phyloP scores from a whole-genome alignment of 2,888 invertebrate species.

The Drosophila mettleri region DNA sequence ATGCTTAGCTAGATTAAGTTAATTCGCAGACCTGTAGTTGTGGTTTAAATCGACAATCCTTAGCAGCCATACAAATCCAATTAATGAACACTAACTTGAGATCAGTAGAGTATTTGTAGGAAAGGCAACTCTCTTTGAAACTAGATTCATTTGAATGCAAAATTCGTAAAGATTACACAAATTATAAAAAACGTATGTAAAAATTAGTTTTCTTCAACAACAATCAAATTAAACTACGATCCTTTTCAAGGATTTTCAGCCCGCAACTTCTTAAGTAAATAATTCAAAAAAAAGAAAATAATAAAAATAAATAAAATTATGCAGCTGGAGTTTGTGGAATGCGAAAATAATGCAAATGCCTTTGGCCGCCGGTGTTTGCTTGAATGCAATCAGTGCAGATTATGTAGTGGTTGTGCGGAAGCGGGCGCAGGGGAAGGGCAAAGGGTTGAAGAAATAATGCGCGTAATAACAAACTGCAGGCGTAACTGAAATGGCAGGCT shows the following conservation, averaged over 20 bases:
- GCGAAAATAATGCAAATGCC: slow-evolving; percentile 74
- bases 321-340: slow-evolving; percentile 65
- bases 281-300: slow-evolving; percentile 43
- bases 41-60: slow-evolving; percentile 68
- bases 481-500: slow-evolving; percentile 80
- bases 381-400: slow-evolving; percentile 69
- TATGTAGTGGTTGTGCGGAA: slow-evolving; percentile 33
- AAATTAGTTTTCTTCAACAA: slow-evolving; percentile 48
- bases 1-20: slow-evolving; percentile 53
- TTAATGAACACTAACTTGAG: slow-evolving; percentile 35
- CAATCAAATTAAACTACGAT: slow-evolving; percentile 33
- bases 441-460: slow-evolving; percentile 75
- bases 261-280: slow-evolving; percentile 50
- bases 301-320: slow-evolving; percentile 52
- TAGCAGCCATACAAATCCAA: slow-evolving; percentile 59
- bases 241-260: slow-evolving; percentile 48
- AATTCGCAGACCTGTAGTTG: slow-evolving; percentile 29
- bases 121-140: slow-evolving; percentile 39
- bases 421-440: slow-evolving; percentile 13
- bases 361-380: slow-evolving; percentile 64
- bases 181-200: slow-evolving; percentile 60
- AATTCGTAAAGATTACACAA: slow-evolving; percentile 39
- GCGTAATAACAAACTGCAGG: slow-evolving; percentile 79
- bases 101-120: slow-evolving; percentile 35
- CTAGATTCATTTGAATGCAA: slow-evolving; percentile 56